Evolutionary conservation across 2,113 vertebrate genomes (phyloP).

Genomic region (Onychorhynchus coronatus): DNA sequence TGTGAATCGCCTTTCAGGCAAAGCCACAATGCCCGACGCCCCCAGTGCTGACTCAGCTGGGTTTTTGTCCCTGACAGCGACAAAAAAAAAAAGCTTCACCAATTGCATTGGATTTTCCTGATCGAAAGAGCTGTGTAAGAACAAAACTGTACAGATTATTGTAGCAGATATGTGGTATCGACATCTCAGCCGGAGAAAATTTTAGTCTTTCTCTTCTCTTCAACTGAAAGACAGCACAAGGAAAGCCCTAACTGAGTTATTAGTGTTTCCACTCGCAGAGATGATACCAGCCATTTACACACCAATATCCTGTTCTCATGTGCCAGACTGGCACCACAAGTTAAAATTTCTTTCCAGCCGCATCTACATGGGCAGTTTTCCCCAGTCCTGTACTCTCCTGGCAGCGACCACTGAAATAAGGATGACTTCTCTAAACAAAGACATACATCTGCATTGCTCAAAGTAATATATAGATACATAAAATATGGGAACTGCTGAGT

Average conservation of each 20-base stretch:
- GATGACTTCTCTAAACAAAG: neutral
- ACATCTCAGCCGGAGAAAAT: neutral
- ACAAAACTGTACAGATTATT: neutral
- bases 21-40: neutral
- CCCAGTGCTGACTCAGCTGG: neutral
- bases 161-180: fast-evolving
- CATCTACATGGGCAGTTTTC: neutral
- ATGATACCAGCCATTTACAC: neutral
- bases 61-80: neutral
- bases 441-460: neutral
- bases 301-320: neutral
- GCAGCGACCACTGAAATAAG: neutral
- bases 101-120: neutral
- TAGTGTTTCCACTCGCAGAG: neutral
- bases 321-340: neutral
- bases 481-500: neutral
- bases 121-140: neutral
- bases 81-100: neutral
- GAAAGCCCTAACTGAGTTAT: neutral
- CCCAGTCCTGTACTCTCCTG: neutral
- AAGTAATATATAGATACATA: neutral
- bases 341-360: neutral
- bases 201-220: neutral
- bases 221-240: neutral
- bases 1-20: neutral